Percentiles rank a stretch among this genome's conserved stretches.
Evolutionary conservation across 2,797 vertebrate species (phyloP).

Genomic region (Myotis myotis): DNA sequence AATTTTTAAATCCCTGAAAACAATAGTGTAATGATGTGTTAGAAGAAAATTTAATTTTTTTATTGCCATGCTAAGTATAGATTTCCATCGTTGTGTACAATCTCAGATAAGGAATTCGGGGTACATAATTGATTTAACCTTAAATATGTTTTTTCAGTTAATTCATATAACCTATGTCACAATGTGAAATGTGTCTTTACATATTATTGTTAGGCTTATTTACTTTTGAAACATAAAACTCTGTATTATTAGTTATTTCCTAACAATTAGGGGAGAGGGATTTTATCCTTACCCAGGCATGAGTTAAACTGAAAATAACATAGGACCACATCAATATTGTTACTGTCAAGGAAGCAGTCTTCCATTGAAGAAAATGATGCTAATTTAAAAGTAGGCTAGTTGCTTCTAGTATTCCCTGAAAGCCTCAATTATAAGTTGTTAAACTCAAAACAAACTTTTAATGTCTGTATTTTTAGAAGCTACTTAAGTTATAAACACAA

Average conservation of each 20-base stretch:
- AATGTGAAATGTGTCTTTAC: constrained; percentile 56
- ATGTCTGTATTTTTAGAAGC: constrained; percentile 73
- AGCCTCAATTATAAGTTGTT: constrained; percentile 76
- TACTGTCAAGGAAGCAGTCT: constrained; percentile 70
- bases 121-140: constrained; percentile 72
- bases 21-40: constrained; percentile 80
- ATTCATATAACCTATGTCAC: constrained; percentile 78
- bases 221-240: constrained; percentile 51
- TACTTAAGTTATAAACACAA: constrained; percentile 73
- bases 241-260: constrained; percentile 66
- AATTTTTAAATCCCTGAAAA: constrained; percentile 74
- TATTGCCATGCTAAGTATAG: constrained; percentile 76
- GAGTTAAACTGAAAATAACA: constrained; percentile 66
- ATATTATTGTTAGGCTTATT: constrained; percentile 63
- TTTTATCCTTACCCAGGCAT: constrained; percentile 63
- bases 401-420: constrained; percentile 56
- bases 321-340: constrained; percentile 62
- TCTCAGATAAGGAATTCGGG: constrained; percentile 77
- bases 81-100: constrained; percentile 76
- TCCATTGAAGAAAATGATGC: constrained; percentile 67
- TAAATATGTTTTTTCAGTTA: constrained; percentile 72
- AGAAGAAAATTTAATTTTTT: constrained; percentile 78
- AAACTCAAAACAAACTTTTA: constrained; percentile 76
- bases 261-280: constrained; percentile 42
- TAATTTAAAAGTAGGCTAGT: constrained; percentile 62